Conservation (phyloP, 2,797 vertebrate genomes). For the Dicrostonyx torquatus region DNA sequence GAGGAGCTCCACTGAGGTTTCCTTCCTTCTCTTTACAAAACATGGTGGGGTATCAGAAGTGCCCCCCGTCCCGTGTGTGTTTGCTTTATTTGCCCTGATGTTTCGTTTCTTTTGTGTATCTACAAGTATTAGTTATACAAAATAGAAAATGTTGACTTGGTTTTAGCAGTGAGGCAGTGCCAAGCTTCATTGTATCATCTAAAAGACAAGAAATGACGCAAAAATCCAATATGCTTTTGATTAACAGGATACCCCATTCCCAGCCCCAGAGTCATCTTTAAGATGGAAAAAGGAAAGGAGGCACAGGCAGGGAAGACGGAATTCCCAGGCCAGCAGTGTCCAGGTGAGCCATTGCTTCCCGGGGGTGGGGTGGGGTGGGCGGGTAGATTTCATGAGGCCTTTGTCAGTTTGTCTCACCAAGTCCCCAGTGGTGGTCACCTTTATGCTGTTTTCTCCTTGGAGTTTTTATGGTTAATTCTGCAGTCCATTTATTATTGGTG, state of each 20-base stretch:
- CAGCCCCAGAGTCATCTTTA: slow-evolving; percentile 40
- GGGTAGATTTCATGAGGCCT: background rate
- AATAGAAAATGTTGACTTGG: background rate
- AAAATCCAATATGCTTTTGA: background rate
- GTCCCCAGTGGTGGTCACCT: no score
- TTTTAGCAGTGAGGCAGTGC: background rate
- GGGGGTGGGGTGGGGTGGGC: no score
- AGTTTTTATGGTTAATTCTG: background rate
- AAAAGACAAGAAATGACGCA: background rate
- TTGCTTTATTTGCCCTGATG: background rate
- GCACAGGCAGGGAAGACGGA: background rate
- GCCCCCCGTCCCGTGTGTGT: no score
- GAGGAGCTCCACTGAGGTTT: background rate
- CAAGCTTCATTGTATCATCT: background rate
- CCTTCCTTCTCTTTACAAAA: background rate
- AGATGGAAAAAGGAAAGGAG: background rate
- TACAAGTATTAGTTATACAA: background rate
- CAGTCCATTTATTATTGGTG: background rate
- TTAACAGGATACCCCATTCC: slow-evolving; percentile 53
- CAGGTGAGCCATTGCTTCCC: background rate
- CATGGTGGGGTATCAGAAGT: background rate
- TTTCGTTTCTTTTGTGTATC: background rate
- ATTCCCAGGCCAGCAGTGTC: background rate
- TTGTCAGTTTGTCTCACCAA: background rate
- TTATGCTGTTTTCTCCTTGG: background rate